Evolutionary conservation across 53 echinoderm and acorn worm species (phyloP).

Genomic region (Hippasteria phrygiana): DNA sequence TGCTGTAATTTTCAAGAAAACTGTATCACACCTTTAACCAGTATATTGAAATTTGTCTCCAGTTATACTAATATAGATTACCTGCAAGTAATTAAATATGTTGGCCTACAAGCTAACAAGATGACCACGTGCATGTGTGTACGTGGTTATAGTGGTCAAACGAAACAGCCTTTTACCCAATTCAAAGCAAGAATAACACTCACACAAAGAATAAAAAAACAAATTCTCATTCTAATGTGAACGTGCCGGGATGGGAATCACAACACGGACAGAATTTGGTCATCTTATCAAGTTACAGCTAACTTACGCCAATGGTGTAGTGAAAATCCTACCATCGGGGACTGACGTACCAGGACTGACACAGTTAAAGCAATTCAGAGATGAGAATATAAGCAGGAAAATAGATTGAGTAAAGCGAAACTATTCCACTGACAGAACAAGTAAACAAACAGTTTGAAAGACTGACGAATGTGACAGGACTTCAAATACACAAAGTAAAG

Average conservation of each 20-base stretch:
- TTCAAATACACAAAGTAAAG: too few relatives aligned
- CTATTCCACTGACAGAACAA: background rate
- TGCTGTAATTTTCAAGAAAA: too few relatives aligned
- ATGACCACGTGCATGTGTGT: too few relatives aligned
- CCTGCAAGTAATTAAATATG: too few relatives aligned
- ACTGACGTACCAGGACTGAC: slow-evolving; percentile 37
- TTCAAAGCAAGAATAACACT: background rate
- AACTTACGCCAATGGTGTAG: slow-evolving; percentile 50
- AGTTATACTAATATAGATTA: too few relatives aligned
- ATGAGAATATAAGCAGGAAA: background rate
- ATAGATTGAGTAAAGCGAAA: background rate
- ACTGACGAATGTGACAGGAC: too few relatives aligned
- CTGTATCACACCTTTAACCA: too few relatives aligned
- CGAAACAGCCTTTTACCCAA: background rate
- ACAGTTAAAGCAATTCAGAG: background rate
- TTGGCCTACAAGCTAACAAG: too few relatives aligned
- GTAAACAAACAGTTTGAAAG: background rate
- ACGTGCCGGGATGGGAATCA: slow-evolving; percentile 20
- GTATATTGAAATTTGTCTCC: too few relatives aligned
- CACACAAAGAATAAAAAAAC: background rate
- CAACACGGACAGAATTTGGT: background rate
- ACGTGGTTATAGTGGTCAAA: background rate
- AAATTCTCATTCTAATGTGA: background rate
- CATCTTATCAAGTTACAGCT: background rate
- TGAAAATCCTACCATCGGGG: slow-evolving; percentile 21